A percentile compares a stretch with the other conserved stretches of the same genome.
Evolutionary conservation across 1,140 invertebrate genomes (phyloP).

Genomic region (Drosophila lacertosa): DNA sequence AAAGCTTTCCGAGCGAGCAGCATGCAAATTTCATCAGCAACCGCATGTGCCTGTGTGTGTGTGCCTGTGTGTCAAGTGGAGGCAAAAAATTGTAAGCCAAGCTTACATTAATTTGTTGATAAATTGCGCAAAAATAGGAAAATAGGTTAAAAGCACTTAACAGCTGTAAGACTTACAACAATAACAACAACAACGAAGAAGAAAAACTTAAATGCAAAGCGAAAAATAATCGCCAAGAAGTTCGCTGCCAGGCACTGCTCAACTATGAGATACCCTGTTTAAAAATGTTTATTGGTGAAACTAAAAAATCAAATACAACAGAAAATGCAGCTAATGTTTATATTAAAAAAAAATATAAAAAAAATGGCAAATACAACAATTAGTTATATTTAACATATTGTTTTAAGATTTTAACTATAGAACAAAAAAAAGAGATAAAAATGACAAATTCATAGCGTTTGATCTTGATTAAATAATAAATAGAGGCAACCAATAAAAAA

Average conservation of each 20-base stretch:
- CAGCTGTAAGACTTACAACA: conserved; percentile 29
- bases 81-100: conserved; percentile 47
- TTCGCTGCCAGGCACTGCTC: not conserved
- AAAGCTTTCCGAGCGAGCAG: conserved; percentile 32
- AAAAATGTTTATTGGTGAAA: not conserved
- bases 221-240: conserved; percentile 10
- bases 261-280: conserved; percentile 4
- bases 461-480: no score
- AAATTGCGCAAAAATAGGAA: conserved; percentile 74
- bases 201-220: not conserved
- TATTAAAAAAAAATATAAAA: no score
- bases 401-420: no score
- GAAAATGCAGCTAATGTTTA: no score
- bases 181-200: conserved; percentile 17
- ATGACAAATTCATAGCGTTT: no score
- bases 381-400: no score
- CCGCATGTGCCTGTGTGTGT: conserved; percentile 13
- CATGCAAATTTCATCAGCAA: conserved; percentile 68
- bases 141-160: conserved; percentile 77
- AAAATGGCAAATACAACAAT: no score
- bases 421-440: no score
- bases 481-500: no score
- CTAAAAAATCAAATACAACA: no score
- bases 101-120: conserved; percentile 79
- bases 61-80: conserved; percentile 37